A percentile compares a stretch with the other conserved stretches of the same genome.
phyloP scores from a whole-genome alignment of 1,140 invertebrate species.

The Drosophila auraria region DNA sequence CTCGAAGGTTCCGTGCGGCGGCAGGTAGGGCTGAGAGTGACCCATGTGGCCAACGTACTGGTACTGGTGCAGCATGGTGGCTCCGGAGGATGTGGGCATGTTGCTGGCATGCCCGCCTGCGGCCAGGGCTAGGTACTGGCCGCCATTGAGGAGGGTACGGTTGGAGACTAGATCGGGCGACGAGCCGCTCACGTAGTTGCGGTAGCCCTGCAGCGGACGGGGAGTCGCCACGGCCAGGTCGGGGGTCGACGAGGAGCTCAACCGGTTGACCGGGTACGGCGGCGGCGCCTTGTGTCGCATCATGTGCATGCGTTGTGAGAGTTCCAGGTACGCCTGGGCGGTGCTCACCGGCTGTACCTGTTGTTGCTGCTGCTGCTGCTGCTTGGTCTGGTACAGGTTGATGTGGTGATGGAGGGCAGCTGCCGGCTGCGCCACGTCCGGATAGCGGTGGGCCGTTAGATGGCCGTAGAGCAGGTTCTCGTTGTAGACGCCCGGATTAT shows the following conservation, averaged over 20 bases:
- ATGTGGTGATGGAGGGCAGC: slow-evolving; percentile 76
- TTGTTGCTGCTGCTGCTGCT: slow-evolving; percentile 62
- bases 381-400: slow-evolving; percentile 66
- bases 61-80: slow-evolving; percentile 81
- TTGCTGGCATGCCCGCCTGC: slow-evolving; percentile 58
- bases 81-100: slow-evolving; percentile 69
- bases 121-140: slow-evolving; percentile 57
- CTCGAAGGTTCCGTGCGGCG: slow-evolving; percentile 89
- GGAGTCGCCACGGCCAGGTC: slow-evolving; percentile 90
- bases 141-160: slow-evolving; percentile 86
- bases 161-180: slow-evolving; percentile 92
- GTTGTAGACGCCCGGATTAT: slow-evolving; percentile 67
- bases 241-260: slow-evolving; percentile 92
- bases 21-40: slow-evolving; percentile 86
- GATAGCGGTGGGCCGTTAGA: slow-evolving; percentile 83
- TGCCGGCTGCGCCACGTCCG: slow-evolving; percentile 88
- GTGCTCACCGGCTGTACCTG: slow-evolving; percentile 42
- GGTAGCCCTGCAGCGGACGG: slow-evolving; percentile 85
- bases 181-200: slow-evolving; percentile 89
- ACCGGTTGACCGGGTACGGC: slow-evolving; percentile 90
- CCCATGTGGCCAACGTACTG: slow-evolving; percentile 84
- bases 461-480: slow-evolving; percentile 71
- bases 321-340: slow-evolving; percentile 70
- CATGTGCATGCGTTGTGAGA: slow-evolving; percentile 86
- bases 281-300: slow-evolving; percentile 93